Evolutionary conservation across 1,140 invertebrate genomes (phyloP), one percentile per base, ranked within the genome.

Genomic region (Cyrtorhinus lividipennis): DNA sequence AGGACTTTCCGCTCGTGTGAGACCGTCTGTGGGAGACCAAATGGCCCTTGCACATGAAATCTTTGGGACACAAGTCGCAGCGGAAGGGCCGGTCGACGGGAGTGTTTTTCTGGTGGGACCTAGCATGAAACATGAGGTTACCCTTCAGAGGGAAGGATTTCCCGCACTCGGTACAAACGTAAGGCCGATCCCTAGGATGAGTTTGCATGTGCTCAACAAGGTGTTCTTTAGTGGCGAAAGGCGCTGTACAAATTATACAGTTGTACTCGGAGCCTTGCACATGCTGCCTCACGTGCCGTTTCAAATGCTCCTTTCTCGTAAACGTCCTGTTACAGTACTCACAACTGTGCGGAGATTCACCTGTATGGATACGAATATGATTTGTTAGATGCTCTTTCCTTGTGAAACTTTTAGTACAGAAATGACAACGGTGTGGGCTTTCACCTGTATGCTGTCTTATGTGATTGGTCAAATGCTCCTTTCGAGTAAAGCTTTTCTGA

Each of bases 61-160:
- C 90, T 74, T 98, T 98, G 24, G 90, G 87, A 71, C 95, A 98
- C 53, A 97, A 81, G 68, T 98, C 94, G 73, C 95, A 98, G 24
- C 88, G 80, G 75, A 92, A 98, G 0, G 93, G 92, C 62, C 94
- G 76, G 71, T 95, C 89, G 65, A 90, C 87, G 25, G 88, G 88
- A 65, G 80, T 80, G 24, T 83, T 83, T 71, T 89, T 89, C 69
- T 87, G 87, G 76, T 98, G 95, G 26, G 93, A 97, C 44, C 94
- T 80, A 76, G 95, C 92, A 75, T 98, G 95, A 59, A 71, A 71
- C 59, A 71, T 64, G 24, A 71, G 64, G 61, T 70, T 71, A 46
- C 70, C 70, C 64, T 69, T 70, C n/a, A 71, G 67, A 22, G 69
- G 70, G 62, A 71, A 71, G 23, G 68, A 66, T 59, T 71, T 71